Evolutionary conservation across 2,113 vertebrate species (phyloP), one percentile per base, ranked within the genome.

Genomic region (Ceyx margarethae): DNA sequence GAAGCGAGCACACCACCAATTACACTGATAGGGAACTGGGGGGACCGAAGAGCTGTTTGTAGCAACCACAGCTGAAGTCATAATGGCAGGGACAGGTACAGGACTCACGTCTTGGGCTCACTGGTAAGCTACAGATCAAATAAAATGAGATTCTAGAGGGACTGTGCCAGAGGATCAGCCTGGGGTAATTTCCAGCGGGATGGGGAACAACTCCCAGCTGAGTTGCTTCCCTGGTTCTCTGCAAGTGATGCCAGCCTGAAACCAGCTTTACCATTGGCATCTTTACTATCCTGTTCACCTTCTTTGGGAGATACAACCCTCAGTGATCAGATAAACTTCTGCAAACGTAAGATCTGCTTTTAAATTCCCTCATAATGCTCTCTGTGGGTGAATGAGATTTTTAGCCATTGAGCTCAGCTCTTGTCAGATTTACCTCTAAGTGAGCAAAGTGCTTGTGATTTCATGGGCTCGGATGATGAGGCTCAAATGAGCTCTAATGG

Each of bases 1-100:
- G 87, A 51, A 85, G 78, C 0, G 10, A 92, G 87, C 81, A 91
- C 56, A 13, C 78, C 46, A 77, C 71, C 79, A 81, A 61, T 92
- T 89, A 71, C 42, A 87, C 57, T 42, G 87, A 92, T 40, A 74
- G 81, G 77, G 89, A 89, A 82, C 57, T 77, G 83, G 85, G 88
- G 65, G 40, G 79, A 64, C 46, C 1, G 0, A 69, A 76, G 35
- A 83, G 75, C 2, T 6, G 81, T 78, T 71, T 77, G 40, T 4
- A 64, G 53, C 56, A 40, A 46, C 13, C 35, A 73, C 72, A 71
- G 6, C 66, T 66, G 8, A 62, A 48, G 37, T 65, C 53, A 43
- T 71, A 35, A 73, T 0, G 10, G 33, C 82, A 76, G 78, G 35
- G 50, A 35, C n/a, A 61, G 77, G 37, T 37, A 66, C 26, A 43